Base-by-base conservation (phyloP, 2,888 invertebrate species). In the Dinocampus coccinellae region DNA sequence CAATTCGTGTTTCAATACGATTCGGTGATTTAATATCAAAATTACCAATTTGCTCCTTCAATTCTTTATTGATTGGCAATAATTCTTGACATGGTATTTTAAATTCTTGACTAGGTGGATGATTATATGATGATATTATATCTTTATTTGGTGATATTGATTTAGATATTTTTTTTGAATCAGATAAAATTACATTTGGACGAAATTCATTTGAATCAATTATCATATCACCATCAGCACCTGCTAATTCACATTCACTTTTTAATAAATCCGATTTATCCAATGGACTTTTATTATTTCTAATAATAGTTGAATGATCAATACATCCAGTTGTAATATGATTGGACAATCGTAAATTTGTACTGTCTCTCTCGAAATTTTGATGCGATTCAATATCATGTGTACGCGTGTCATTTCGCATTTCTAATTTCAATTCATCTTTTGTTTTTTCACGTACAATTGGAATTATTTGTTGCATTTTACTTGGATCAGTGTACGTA, bases 401-500 rank as follows among this genome's bases (percentile, higher is more conserved):
- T 1, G 77, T 61, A 9, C 80, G 73, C 70, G 79, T 76, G 13
- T 83, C 83, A 3, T 82, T 80, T 3, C 81, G 79, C 13, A 80
- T 78, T 52, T 82, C 83, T 70, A 81, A 75, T 60, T 82, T 81
- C 3, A 80, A 70, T 4, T 84, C 84, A 0, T 83, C 83, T n/a
- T 75, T 76, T 42, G 81, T 81, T 2, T 80, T 70, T 47, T 80
- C 34, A 20, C 22, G 36, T 7, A 81, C 72, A 3, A 83, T 83
- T 16, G 79, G 73, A 6, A 78, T 36, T 0, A 74, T 71, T 16
- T 80, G 81, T 6, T 80, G 82, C 62, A 84, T 78, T 52, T 83
- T 84, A 13, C 78, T 79, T 0, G 84, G 80, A 69, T 83, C 83
- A 2, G 83, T 81, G 34, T 84, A 85, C 1, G 84, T 84, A 3